A percentile compares a stretch with the other conserved stretches of the same genome.
phyloP scores from a whole-genome alignment of 2,888 invertebrate species.

The Xanthorhoe designata region DNA sequence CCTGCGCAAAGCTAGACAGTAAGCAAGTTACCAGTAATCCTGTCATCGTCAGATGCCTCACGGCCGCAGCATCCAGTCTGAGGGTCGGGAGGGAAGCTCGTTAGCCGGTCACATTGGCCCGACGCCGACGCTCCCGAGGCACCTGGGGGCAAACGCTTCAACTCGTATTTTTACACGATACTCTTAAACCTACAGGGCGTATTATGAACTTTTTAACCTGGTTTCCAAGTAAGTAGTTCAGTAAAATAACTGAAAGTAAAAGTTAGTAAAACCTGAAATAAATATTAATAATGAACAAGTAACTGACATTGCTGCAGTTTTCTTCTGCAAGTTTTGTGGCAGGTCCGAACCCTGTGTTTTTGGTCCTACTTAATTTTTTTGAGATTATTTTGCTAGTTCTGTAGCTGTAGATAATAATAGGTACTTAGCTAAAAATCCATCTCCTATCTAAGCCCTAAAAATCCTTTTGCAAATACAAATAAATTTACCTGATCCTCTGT shows the following conservation, averaged over 20 bases:
- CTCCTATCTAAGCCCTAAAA: background rate
- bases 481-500: slow-evolving; percentile 25
- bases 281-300: too few relatives aligned
- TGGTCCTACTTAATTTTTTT: too few relatives aligned
- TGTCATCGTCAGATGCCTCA: slow-evolving; percentile 64
- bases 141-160: slow-evolving; percentile 34
- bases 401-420: background rate
- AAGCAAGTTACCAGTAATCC: slow-evolving; percentile 63
- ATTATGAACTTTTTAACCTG: too few relatives aligned
- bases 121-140: slow-evolving; percentile 38
- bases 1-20: slow-evolving; percentile 23
- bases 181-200: too few relatives aligned
- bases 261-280: too few relatives aligned
- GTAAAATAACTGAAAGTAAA: too few relatives aligned
- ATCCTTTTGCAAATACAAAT: background rate
- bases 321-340: too few relatives aligned
- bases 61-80: slow-evolving; percentile 71
- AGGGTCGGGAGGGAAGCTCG: slow-evolving; percentile 65
- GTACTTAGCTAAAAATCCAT: background rate
- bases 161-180: too few relatives aligned
- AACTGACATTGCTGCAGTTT: too few relatives aligned
- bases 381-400: too few relatives aligned
- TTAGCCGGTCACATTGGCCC: slow-evolving; percentile 58
- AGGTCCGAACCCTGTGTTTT: too few relatives aligned
- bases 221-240: too few relatives aligned